phyloP scores from a whole-genome alignment of 2,797 vertebrate genomes.

The Cryptoprocta ferox region DNA sequence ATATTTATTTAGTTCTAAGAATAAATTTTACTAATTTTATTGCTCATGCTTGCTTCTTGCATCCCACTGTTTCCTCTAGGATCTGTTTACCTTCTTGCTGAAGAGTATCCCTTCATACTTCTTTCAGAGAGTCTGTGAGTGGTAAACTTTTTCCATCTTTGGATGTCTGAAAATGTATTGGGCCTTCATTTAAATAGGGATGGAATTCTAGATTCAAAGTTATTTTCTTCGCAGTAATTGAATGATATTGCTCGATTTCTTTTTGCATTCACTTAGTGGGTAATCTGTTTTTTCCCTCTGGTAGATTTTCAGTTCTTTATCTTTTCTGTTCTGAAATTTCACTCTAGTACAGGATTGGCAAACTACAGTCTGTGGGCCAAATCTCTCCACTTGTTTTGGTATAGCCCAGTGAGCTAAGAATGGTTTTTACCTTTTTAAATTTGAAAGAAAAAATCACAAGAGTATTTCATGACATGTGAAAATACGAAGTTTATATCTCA shows the following conservation, averaged over 20 bases:
- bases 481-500: not conserved
- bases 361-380: not conserved
- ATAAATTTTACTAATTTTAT: constrained; percentile 35
- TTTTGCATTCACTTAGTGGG: constrained; percentile 7
- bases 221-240: constrained; percentile 22
- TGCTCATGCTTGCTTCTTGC: not conserved
- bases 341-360: not conserved
- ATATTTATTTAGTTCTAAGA: not conserved
- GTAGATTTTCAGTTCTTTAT: constrained; percentile 10
- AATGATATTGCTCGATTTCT: not conserved
- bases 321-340: constrained; percentile 43
- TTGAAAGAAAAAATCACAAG: not conserved
- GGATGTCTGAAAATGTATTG: constrained; percentile 14
- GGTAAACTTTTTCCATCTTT: not conserved
- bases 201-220: constrained; percentile 41
- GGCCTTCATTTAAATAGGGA: not conserved
- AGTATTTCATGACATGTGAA: constrained; percentile 23
- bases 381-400: constrained; percentile 1
- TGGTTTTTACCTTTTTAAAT: constrained; percentile 53
- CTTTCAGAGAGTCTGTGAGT: not conserved
- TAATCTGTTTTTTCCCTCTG: not conserved
- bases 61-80: not conserved
- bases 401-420: not conserved
- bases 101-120: constrained; percentile 16
- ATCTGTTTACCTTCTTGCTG: constrained; percentile 11